Percentiles rank a stretch among this genome's conserved stretches.
phyloP scores from a whole-genome alignment of 2,888 invertebrate species.

The Idaea dimidiata region DNA sequence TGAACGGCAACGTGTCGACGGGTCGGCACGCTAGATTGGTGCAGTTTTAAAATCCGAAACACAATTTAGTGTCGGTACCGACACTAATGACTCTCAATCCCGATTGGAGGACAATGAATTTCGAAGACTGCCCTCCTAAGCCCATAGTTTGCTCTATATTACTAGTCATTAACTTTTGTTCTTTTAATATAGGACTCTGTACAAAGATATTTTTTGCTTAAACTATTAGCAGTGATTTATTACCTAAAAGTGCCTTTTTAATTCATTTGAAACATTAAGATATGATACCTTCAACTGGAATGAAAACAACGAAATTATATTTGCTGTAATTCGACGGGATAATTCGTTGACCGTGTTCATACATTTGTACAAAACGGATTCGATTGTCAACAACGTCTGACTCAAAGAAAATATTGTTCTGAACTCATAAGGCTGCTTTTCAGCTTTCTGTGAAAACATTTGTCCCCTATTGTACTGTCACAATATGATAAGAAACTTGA shows the following conservation, averaged over 20 bases:
- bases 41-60: no score
- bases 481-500: background rate
- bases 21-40: no score
- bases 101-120: no score
- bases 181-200: constrained; percentile 8
- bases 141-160: background rate
- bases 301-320: background rate
- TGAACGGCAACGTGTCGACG: no score
- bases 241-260: constrained; percentile 13
- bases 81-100: no score
- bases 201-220: constrained; percentile 12
- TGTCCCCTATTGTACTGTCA: background rate
- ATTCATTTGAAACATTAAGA: constrained; percentile 11
- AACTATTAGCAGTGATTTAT: constrained; percentile 22
- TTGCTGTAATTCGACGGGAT: background rate
- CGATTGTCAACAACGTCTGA: background rate
- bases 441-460: background rate
- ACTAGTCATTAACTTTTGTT: constrained; percentile 9
- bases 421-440: background rate
- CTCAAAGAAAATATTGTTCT: constrained; percentile 1
- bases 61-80: no score
- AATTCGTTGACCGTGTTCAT: background rate
- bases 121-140: no score
- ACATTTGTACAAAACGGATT: background rate
- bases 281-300: background rate